These are phyloP conservation scores for Avahi laniger DNA, from an alignment of 2,797 vertebrate species.

Conservation along the genomic window DNA sequence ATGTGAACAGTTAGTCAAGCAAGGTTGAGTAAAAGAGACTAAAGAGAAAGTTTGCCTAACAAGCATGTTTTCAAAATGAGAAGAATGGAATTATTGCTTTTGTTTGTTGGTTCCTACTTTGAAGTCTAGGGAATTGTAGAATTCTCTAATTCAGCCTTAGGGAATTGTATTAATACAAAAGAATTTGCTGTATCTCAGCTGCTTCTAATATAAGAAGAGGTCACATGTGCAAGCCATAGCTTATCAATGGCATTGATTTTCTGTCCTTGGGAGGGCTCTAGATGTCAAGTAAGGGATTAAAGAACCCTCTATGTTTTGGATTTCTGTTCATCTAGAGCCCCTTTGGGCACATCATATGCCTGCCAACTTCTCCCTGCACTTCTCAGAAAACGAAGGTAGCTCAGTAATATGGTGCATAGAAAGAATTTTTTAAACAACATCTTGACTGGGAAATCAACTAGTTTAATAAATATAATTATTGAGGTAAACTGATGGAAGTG, in stretches of 20 bases:
- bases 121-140: background rate
- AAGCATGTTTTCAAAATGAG: background rate
- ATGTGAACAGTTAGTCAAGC: background rate
- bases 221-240: background rate
- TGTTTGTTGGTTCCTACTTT: background rate
- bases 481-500: background rate
- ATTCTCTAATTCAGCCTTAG: background rate
- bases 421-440: background rate
- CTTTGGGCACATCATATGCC: background rate
- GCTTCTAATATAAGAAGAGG: background rate
- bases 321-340: background rate
- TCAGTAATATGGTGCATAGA: background rate
- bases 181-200: background rate
- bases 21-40: background rate
- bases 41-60: background rate
- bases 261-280: background rate
- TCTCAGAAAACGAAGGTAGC: background rate
- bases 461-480: background rate
- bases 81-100: background rate
- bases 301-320: background rate
- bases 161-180: background rate
- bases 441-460: background rate
- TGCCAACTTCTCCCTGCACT: background rate
- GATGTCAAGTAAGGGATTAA: background rate
- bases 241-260: background rate